Evolutionary conservation across 2,113 vertebrate species (phyloP), one percentile per base, ranked within the genome.

Genomic region (Cryptomyrus ogoouensis): DNA sequence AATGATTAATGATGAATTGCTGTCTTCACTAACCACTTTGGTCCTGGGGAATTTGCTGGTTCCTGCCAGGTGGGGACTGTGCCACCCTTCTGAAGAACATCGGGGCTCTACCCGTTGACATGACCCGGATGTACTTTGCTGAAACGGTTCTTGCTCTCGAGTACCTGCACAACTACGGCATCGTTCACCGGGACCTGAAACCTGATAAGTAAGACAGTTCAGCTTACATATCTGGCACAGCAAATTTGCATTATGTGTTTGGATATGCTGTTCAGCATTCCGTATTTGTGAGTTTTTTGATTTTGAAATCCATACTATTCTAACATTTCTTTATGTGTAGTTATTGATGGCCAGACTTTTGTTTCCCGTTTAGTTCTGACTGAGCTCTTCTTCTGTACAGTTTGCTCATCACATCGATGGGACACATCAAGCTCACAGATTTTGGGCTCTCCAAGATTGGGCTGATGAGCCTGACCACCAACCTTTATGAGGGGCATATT

Each of bases 381-480:
- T 90, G 88, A 90, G 27, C 91, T n/a, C 49, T 3, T 56, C 27
- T 42, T 56, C 19, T 87, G 42, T 90, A 1, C 93, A 99, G 98
- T 94, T 95, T 99, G 91, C 95, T 99, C 83, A 99, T 99, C 94
- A 99, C 98, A 9, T 98, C 98, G 0, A 96, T 99, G 92, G 98
- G 98, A 52, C 98, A 99, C 95, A 99, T 99, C 90, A 99, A 99
- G 94, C 96, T 99, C 90, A 98, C 98, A 0, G 98, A 99, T 94
- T 99, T 99, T 0, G 98, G 98, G 15, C 95, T 99, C 88, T 99
- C 98, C 0, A 99, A 99, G 95, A 98, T 99, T 0, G 98, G 98
- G 39, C 95, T 99, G 58, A 99, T 99, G 98, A 99, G 98, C 95
- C 98, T 99, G 97, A 98, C 98, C 88, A 99, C 98, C 0, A 99